Conservation (phyloP, 2,888 invertebrate species). For the Tribolium freemani region DNA sequence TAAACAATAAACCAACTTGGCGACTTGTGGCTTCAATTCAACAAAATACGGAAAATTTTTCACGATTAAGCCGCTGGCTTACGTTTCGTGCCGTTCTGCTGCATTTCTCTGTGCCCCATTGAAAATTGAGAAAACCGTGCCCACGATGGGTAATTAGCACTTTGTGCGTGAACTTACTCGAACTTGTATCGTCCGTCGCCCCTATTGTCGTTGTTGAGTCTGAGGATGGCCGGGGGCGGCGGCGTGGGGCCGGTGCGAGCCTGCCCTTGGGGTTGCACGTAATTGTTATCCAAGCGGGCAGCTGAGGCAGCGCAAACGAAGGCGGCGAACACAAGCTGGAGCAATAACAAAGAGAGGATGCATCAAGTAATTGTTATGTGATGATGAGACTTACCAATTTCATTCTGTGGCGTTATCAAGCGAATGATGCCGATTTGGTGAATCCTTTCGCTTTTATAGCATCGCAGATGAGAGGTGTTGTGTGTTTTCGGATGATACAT, state of each 20-base stretch:
- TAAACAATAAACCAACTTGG: too few species aligned
- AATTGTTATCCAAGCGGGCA: constrained; percentile 38
- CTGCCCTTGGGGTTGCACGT: constrained; percentile 28
- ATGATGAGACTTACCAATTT: constrained; percentile 35
- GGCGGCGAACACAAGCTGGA: constrained; percentile 31
- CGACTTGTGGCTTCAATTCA: too few species aligned
- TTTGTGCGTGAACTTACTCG: constrained; percentile 67
- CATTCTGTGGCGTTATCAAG: constrained; percentile 35
- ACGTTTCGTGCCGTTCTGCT: too few species aligned
- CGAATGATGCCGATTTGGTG: constrained; percentile 40
- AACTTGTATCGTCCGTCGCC: constrained; percentile 72
- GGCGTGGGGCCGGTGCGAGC: constrained; percentile 62
- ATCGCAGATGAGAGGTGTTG: constrained; percentile 34
- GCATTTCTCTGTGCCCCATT: too few species aligned
- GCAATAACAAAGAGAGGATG: constrained; percentile 19
- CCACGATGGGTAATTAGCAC: too few species aligned
- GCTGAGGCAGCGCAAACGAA: constrained; percentile 27
- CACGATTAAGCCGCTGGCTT: too few species aligned
- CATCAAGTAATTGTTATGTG: constrained; percentile 23
- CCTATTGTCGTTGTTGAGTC: constrained; percentile 72
- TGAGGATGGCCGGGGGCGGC: constrained; percentile 71
- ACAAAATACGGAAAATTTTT: too few species aligned
- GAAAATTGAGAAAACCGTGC: too few species aligned
- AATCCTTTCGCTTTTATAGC: constrained; percentile 45
- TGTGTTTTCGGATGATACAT: constrained; percentile 38